These are phyloP conservation scores for Drosophila nasuta DNA, from an alignment of 1,140 invertebrate species.

Conservation along the genomic window DNA sequence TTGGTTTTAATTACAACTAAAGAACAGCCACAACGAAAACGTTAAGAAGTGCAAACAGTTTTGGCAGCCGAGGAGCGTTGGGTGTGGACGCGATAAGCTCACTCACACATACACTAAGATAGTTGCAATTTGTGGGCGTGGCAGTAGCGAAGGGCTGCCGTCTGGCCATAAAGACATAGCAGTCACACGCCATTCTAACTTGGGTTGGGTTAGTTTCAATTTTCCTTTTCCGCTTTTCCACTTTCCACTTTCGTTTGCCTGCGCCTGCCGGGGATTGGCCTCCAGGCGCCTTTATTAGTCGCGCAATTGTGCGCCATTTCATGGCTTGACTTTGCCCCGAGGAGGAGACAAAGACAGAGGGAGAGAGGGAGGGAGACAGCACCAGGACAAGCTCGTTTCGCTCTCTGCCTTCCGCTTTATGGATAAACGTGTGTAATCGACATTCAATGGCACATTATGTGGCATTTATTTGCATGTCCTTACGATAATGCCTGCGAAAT, in stretches of 20 bases:
- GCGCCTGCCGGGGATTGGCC: conserved; percentile 51
- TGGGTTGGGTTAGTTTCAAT: conserved; percentile 82
- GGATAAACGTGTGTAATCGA: conserved; percentile 68
- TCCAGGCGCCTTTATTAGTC: conserved; percentile 44
- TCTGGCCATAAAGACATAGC: conserved; percentile 26
- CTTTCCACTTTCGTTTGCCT: conserved; percentile 52
- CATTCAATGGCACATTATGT: conserved; percentile 73
- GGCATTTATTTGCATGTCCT: conserved; percentile 71
- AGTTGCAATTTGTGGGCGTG: conserved; percentile 33
- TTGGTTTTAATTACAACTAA: conserved; percentile 79
- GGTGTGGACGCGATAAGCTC: conserved; percentile 34
- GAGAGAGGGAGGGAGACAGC: not conserved
- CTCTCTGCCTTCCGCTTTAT: conserved; percentile 14
- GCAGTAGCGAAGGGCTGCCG: not conserved
- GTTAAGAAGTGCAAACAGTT: conserved; percentile 22
- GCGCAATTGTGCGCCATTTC: conserved; percentile 43
- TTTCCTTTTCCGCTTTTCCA: conserved; percentile 69
- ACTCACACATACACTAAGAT: conserved; percentile 5
- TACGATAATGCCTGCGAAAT: conserved; percentile 37
- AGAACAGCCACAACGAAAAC: conserved; percentile 20
- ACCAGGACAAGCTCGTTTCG: conserved; percentile 5
- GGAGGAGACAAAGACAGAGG: not conserved
- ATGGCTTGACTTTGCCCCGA: not conserved
- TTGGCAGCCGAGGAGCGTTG: conserved; percentile 20
- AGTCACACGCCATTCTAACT: conserved; percentile 60